Evolutionary conservation across 2,113 vertebrate species (phyloP), one percentile per base, ranked within the genome.

Genomic region (Genyomyrus donnyi): DNA sequence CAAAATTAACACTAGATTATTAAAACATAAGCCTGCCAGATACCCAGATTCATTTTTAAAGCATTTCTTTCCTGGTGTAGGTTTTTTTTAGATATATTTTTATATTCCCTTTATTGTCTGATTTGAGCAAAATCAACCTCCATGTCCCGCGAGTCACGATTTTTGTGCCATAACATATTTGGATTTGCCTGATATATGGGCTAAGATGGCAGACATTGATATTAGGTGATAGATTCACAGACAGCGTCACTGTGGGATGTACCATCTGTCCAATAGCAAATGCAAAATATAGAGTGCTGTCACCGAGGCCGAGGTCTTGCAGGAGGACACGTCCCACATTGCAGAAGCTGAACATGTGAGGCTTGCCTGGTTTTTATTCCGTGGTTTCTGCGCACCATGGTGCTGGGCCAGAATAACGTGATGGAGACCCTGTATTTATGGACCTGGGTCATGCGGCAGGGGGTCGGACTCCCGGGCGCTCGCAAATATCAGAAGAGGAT

Each of bases 341-440:
- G 17, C n/a, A 53, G 85, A 53, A 19, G 5, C 27, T 53, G 48
- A 91, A 92, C 91, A 80, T 94, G 48, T 66, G 27, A 17, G 27
- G 19, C 17, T 52, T 4, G 9, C n/a, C 48, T 52, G 48, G 21
- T 62, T 62, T 62, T n/a, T 24, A 42, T 85, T 56, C 15, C 7
- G 17, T 49, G 85, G 89, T 39, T 88, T 66, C 74, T 84, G 74
- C 35, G 10, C 42, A 3, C 31, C 91, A 91, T 92, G 92, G 88
- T 90, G 89, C 93, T 93, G 90, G 91, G 91, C 92, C 94, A 93
- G 92, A 93, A 92, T 85, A 91, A 93, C 91, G 91, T 70, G 90
- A 90, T 48, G 84, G 24, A 94, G 94, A 95, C 95, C 95, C 95
- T 90, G 95, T 90, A 94, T 94, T 53, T 92, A 90, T 89, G 87